Evolutionary conservation across 2,888 invertebrate genomes (phyloP).

Genomic region (Drosophila meridiana): DNA sequence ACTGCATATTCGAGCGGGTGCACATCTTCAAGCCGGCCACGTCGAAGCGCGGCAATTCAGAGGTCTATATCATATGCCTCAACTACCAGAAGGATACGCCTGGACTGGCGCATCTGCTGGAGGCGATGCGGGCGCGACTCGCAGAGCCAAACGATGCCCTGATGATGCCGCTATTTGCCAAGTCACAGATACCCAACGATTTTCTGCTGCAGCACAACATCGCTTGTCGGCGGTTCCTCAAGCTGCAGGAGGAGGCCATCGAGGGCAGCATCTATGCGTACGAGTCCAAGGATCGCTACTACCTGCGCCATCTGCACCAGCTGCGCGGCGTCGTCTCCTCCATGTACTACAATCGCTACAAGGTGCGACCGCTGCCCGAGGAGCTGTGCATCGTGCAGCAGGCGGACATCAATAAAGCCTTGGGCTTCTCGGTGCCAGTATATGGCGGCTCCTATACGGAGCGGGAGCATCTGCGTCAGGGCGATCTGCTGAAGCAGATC

Average conservation of each 20-base stretch:
- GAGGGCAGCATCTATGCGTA: constrained; percentile 89
- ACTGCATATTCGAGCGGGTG: constrained; percentile 90
- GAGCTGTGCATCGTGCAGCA: constrained; percentile 86
- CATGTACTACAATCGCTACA: constrained; percentile 87
- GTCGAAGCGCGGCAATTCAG: constrained; percentile 98
- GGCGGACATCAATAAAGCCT: constrained; percentile 83
- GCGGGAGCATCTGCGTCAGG: constrained; percentile 86
- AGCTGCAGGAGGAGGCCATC: constrained; percentile 89
- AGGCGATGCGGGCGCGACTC: constrained; percentile 57
- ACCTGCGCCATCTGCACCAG: constrained; percentile 84
- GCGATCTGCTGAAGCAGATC: constrained; percentile 85
- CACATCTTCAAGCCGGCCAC: constrained; percentile 94
- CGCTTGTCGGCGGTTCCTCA: constrained; percentile 89
- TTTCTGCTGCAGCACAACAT: constrained; percentile 89
- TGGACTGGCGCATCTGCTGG: constrained; percentile 61
- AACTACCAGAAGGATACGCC: constrained; percentile 76
- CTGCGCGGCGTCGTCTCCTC: constrained; percentile 86
- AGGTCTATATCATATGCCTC: constrained; percentile 93
- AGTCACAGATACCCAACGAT: constrained; percentile 87
- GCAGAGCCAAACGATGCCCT: constrained; percentile 49
- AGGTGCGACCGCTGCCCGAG: constrained; percentile 86
- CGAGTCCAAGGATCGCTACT: constrained; percentile 72
- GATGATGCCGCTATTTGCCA: constrained; percentile 87
- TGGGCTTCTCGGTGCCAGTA: constrained; percentile 83
- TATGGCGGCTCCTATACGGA: constrained; percentile 87